Evolutionary conservation across 2,888 invertebrate species (phyloP), one percentile per base, ranked within the genome.

Genomic region (Phengaris arion): DNA sequence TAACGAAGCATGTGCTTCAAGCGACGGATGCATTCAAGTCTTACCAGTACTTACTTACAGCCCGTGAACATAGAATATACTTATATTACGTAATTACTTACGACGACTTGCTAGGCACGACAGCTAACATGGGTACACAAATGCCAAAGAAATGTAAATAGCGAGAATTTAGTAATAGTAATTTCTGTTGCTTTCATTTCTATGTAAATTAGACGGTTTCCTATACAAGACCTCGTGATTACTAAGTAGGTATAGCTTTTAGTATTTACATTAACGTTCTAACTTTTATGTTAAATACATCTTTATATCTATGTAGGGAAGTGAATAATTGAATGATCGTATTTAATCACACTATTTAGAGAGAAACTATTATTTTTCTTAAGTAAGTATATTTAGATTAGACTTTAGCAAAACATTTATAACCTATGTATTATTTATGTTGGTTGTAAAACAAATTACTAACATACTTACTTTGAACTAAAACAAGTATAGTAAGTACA

Each of bases 321-420:
- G 22, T 64, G 22, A 9, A 22, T 64, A 64, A 64, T 64, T 4
- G 12, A 12, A 12, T 45, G 64, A 64, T 64, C n/a, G 15, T 45
- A 35, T 35, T 64, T 13, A 12, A 64, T 64, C 6, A 64, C 4
- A 64, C 12, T 35, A 13, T 59, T 59, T 45, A 6, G 12, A 45
- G 35, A 35, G 12, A 13, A 45, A 12, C 64, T 1, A 64, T 10
- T 9, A 35, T 45, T 45, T 22, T 59, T 22, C 10, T 64, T 64
- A 13, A 64, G 2, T 59, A 22, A 22, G 12, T 52, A 64, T 35
- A 64, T 35, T 64, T 45, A 59, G 59, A 59, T 15, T 35, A 64
- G 4, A 64, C 64, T 22, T 35, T 64, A 64, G 64, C 64, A 64
- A 64, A 45, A 64, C 35, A 35, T 9, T 64, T 64, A n/a, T 64